Percentiles rank a stretch among this genome's conserved stretches.
These are phyloP conservation scores for Pandemis heparana DNA, from an alignment of 2,888 invertebrate species.

Conservation along the genomic window DNA sequence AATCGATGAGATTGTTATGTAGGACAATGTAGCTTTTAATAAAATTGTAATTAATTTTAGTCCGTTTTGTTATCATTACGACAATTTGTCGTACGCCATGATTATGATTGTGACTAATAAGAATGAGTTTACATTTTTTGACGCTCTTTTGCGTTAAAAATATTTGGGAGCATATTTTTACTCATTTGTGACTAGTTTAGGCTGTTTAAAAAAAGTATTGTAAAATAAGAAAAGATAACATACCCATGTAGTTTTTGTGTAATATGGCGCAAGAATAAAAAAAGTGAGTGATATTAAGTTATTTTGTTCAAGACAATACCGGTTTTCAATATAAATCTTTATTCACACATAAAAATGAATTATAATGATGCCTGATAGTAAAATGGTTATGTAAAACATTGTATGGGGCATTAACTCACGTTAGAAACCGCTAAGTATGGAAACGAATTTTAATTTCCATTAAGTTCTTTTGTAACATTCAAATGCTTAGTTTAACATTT, in stretches of 20 bases:
- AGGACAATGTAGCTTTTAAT: neutral
- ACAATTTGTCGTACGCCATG: neutral
- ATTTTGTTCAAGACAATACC: neutral
- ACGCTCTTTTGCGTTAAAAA: too few relatives aligned
- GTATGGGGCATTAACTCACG: conserved; percentile 14
- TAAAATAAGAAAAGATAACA: too few relatives aligned
- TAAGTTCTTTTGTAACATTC: conserved; percentile 31
- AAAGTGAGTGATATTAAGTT: neutral
- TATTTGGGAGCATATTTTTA: neutral
- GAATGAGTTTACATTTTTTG: neutral
- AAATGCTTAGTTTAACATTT: conserved; percentile 31
- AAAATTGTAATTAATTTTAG: conserved; percentile 2
- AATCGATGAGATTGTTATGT: neutral
- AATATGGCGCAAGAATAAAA: too few relatives aligned
- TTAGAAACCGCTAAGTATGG: conserved; percentile 15
- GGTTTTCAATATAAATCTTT: conserved; percentile 3
- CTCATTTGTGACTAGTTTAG: neutral
- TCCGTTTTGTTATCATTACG: conserved; percentile 1
- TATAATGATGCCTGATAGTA: conserved; percentile 13
- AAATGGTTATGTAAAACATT: conserved; percentile 31
- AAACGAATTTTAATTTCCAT: conserved; percentile 31
- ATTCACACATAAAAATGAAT: conserved; percentile 8
- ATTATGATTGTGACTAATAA: neutral
- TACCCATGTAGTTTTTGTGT: too few relatives aligned
- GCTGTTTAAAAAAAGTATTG: too few relatives aligned